These are phyloP conservation scores for Paracanthobrama guichenoti DNA, from an alignment of 2,113 vertebrate genomes.

Conservation along the genomic window DNA sequence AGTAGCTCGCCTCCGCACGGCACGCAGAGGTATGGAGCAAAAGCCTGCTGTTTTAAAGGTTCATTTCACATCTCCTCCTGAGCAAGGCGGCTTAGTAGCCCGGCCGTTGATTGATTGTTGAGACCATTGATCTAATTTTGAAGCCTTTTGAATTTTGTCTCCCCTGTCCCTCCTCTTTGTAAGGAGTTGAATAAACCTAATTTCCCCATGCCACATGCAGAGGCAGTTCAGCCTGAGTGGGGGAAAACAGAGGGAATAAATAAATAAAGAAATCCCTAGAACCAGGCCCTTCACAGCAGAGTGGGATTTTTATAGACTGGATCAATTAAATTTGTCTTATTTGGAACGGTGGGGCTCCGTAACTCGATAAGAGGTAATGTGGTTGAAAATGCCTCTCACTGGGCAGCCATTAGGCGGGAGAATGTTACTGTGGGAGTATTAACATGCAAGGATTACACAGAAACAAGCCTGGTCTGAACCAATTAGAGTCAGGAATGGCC, in stretches of 20 bases:
- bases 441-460: conserved; percentile 72
- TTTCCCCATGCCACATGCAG: conserved; percentile 74
- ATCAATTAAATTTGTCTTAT: conserved; percentile 97
- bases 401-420: conserved; percentile 84
- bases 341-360: conserved; percentile 91
- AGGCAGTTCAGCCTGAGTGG: conserved; percentile 64
- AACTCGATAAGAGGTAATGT: conserved; percentile 95
- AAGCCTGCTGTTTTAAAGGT: conserved; percentile 75
- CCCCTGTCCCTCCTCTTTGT: conserved; percentile 67
- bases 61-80: conserved; percentile 71
- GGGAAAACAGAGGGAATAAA: conserved; percentile 72
- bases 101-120: conserved; percentile 77
- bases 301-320: conserved; percentile 83
- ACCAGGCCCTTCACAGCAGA: conserved; percentile 72
- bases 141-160: conserved; percentile 74
- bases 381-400: conserved; percentile 90
- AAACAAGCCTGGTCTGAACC: conserved; percentile 65
- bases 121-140: conserved; percentile 81
- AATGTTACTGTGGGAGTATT: conserved; percentile 74
- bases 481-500: conserved; percentile 70
- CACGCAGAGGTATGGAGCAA: conserved; percentile 64
- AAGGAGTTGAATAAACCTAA: conserved; percentile 76
- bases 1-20: conserved; percentile 51
- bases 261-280: conserved; percentile 70
- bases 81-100: conserved; percentile 65